Base-by-base conservation (phyloP, 2,797 vertebrate genomes). In the Lycodopsis pacificus region DNA sequence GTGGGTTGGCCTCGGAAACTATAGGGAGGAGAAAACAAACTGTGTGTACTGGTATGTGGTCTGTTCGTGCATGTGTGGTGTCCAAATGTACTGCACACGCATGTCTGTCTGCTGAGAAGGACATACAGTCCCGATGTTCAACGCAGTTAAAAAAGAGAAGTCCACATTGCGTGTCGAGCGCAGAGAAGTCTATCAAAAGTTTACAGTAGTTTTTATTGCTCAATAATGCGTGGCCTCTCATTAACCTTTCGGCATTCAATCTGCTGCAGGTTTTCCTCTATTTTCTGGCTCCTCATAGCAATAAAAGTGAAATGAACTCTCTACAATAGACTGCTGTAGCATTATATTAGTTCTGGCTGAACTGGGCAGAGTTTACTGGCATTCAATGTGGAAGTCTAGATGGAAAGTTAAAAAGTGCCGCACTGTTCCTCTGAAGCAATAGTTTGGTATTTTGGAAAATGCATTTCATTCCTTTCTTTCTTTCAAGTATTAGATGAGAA, bases 231-330 rank as follows among this genome's bases (percentile, higher is more conserved):
- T 38, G 51, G 67, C 67, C 36, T 61, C 53, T 81, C 51, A 65
- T 86, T 78, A 82, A 59, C 68, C 66, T 81, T 58, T 59, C 68
- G 58, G 54, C 73, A 72, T 69, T 34, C 44, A 51, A 67, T 67
- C 44, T 78, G 51, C 75, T 32, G 56, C 49, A 32, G 44, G 54
- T 53, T 73, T 58, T 58, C 17, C n/a, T 38, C 20, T 46, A 14
- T 63, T 77, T 44, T 53, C 42, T 46, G 20, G 36, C 46, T 71
- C 40, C 25, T n/a, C 30, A 27, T 44, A 38, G 54, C 59, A 82
- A 59, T 73, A 73, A 83, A 67, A 76, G 30, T 57, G 27, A 56
- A 49, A 71, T 65, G 42, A 72, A 72, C 51, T 61, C 44, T 32
- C 32, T 53, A 34, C 36, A 48, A 19, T 3, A 25, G 51, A 40